Percentiles rank a stretch among this genome's conserved stretches.
These are phyloP conservation scores for Macrosoma leucophasiata DNA, from an alignment of 2,888 invertebrate species.

Conservation along the genomic window DNA sequence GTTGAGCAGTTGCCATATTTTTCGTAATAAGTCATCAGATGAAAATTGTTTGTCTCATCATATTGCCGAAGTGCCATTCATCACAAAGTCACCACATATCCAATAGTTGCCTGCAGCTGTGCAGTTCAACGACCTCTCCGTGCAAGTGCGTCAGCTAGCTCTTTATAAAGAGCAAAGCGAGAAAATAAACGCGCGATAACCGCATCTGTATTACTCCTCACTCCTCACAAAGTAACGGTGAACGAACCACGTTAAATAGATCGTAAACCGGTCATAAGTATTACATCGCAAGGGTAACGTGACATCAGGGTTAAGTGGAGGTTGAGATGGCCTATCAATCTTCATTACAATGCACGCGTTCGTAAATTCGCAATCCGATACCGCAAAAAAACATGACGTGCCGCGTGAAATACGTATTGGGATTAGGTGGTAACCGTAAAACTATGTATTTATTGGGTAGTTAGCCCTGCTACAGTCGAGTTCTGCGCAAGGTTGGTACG, in stretches of 20 bases:
- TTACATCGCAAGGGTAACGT: constrained; percentile 46
- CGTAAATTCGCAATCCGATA: too few relatives aligned
- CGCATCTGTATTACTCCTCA: constrained; percentile 52
- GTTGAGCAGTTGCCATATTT: too few relatives aligned
- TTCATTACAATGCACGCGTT: constrained; percentile 22
- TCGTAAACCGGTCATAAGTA: constrained; percentile 47
- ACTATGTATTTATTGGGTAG: constrained; percentile 38
- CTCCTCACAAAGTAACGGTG: constrained; percentile 51
- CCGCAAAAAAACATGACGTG: too few relatives aligned
- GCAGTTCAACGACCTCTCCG: constrained; percentile 54
- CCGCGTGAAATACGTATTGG: too few relatives aligned
- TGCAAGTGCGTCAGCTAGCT: constrained; percentile 64
- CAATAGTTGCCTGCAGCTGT: constrained; percentile 41
- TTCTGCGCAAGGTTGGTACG: constrained; percentile 45
- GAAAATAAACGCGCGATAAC: constrained; percentile 66
- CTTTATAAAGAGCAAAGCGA: constrained; percentile 67
- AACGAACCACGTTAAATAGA: constrained; percentile 48
- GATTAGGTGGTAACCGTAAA: constrained; percentile 32
- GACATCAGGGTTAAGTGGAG: constrained; percentile 39
- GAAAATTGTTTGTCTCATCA: too few relatives aligned
- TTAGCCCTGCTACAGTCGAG: constrained; percentile 33
- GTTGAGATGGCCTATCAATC: constrained; percentile 35
- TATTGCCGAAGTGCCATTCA: too few relatives aligned
- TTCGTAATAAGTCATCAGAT: too few relatives aligned
- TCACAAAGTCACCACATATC: constrained; percentile 33